Evolutionary conservation across 2,113 vertebrate genomes (phyloP).

Genomic region (Sitta europaea): DNA sequence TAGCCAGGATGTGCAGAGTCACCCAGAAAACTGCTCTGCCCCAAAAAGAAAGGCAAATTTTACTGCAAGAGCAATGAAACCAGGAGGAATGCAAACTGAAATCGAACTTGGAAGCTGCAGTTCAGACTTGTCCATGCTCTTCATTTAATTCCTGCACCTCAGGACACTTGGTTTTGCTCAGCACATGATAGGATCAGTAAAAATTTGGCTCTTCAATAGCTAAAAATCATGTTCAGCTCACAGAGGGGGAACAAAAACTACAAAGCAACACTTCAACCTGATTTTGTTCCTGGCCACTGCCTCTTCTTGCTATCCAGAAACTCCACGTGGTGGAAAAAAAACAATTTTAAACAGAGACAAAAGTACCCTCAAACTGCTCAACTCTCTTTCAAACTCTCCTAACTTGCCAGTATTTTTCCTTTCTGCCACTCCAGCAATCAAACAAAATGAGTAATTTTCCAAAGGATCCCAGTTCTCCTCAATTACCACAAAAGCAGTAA

Average conservation of each 20-base stretch:
- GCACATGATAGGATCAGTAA: rapidly evolving
- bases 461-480: neutral
- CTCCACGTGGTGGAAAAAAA: neutral
- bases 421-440: neutral
- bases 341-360: neutral
- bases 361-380: neutral
- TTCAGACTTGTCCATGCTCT: neutral
- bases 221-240: neutral
- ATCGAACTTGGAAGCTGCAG: neutral
- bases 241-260: rapidly evolving
- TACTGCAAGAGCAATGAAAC: neutral
- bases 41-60: neutral
- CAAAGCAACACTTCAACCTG: neutral
- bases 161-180: neutral
- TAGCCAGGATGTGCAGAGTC: neutral
- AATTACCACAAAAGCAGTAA: neutral
- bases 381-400: neutral
- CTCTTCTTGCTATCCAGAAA: neutral
- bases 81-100: neutral
- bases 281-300: neutral
- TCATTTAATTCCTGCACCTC: neutral
- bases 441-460: neutral
- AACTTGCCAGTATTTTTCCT: neutral
- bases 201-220: neutral
- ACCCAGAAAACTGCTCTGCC: neutral